Evolutionary conservation across 2,113 vertebrate genomes (phyloP).

Genomic region (Glaucomys volans): DNA sequence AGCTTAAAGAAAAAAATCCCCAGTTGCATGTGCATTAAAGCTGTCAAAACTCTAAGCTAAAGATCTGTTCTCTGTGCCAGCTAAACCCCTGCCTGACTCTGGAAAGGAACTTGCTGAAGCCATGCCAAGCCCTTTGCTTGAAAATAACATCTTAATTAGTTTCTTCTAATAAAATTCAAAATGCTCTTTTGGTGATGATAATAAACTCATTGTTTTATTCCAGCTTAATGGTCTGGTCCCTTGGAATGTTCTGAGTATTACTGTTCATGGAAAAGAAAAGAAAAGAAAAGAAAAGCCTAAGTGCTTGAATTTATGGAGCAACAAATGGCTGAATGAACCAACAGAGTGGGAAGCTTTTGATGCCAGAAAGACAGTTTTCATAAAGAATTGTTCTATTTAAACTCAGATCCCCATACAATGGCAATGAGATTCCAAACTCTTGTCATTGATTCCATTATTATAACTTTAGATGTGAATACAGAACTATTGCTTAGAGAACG

Average conservation of each 20-base stretch:
- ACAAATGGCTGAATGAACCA: background rate
- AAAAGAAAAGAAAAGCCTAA: background rate
- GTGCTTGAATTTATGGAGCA: constrained; percentile 55
- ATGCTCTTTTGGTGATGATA: constrained; percentile 80
- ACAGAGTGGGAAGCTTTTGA: constrained; percentile 53
- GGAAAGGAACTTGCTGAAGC: constrained; percentile 85
- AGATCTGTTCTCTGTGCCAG: constrained; percentile 83
- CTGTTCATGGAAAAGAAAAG: background rate
- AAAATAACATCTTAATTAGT: constrained; percentile 87
- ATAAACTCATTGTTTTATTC: constrained; percentile 79
- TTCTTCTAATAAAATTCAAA: constrained; percentile 83
- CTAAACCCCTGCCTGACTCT: constrained; percentile 75
- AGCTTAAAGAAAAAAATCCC: constrained; percentile 86
- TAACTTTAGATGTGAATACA: background rate
- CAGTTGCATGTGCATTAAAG: constrained; percentile 81
- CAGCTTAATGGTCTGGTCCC: constrained; percentile 70
- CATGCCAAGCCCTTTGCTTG: constrained; percentile 83
- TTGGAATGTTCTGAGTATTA: constrained; percentile 77
- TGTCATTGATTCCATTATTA: background rate
- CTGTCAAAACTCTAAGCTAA: constrained; percentile 80
- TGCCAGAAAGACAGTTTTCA: background rate
- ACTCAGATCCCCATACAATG: background rate
- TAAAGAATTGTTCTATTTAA: background rate
- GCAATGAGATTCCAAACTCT: background rate
- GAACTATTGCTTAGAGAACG: background rate